These are phyloP conservation scores for Penaeus vannamei DNA, from an alignment of 1,140 invertebrate genomes.

Conservation along the genomic window DNA sequence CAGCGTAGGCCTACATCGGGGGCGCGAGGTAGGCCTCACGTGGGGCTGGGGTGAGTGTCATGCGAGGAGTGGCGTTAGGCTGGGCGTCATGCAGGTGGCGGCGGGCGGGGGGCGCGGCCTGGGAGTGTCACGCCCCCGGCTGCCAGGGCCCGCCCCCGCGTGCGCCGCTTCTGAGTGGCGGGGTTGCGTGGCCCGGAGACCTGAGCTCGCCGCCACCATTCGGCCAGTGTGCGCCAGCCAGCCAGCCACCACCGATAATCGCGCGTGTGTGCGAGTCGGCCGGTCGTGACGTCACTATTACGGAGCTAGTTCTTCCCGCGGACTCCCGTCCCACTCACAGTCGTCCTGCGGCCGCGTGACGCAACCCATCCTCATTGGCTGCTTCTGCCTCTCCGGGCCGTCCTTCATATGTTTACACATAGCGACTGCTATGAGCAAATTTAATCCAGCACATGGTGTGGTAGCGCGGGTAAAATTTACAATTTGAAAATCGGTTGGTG, in stretches of 20 bases:
- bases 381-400: conserved; percentile 68
- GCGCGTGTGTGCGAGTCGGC: conserved; percentile 59
- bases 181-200: conserved; percentile 55
- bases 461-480: conserved; percentile 69
- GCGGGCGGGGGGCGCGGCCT: conserved; percentile 47
- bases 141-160: conserved; percentile 57
- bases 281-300: conserved; percentile 65
- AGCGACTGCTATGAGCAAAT: conserved; percentile 70
- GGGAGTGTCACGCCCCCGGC: conserved; percentile 43
- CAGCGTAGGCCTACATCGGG: conserved; percentile 26
- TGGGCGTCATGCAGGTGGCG: conserved; percentile 40
- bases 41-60: conserved; percentile 37
- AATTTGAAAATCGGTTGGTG: conserved; percentile 70
- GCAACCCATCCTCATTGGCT: conserved; percentile 70
- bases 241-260: conserved; percentile 58
- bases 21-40: conserved; percentile 29
- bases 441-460: conserved; percentile 70
- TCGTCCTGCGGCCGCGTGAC: conserved; percentile 68
- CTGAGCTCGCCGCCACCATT: conserved; percentile 53
- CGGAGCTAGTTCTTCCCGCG: conserved; percentile 68
- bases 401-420: conserved; percentile 70
- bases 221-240: conserved; percentile 61
- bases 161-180: conserved; percentile 55
- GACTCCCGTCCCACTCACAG: conserved; percentile 67
- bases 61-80: conserved; percentile 48